Conservation (phyloP, 2,888 invertebrate species). For the Crematogaster levior region DNA sequence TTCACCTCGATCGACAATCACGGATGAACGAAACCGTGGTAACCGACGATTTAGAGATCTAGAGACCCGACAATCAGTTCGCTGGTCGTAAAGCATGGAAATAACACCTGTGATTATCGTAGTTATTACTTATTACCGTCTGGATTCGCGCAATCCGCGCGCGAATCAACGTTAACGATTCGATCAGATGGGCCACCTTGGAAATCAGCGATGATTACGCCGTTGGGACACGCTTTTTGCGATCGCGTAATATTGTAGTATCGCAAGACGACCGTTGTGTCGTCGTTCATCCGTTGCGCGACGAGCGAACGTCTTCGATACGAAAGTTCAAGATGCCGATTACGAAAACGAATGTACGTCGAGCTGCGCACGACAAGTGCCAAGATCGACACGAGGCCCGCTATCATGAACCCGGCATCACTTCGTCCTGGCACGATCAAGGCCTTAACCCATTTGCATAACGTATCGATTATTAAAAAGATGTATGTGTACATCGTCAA, state of each 20-base stretch:
- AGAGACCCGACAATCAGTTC: background rate
- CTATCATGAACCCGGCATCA: slow-evolving; percentile 54
- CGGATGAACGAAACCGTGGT: background rate
- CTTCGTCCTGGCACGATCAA: slow-evolving; percentile 62
- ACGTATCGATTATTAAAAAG: slow-evolving; percentile 1
- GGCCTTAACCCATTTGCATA: slow-evolving; percentile 33
- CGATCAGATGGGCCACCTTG: slow-evolving; percentile 40
- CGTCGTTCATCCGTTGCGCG: slow-evolving; percentile 60
- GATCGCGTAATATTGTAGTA: slow-evolving; percentile 41
- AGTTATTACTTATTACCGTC: slow-evolving; percentile 36
- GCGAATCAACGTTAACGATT: slow-evolving; percentile 41
- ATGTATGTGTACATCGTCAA: background rate
- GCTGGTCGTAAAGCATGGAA: slow-evolving; percentile 7
- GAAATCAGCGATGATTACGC: slow-evolving; percentile 34
- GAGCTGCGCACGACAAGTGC: slow-evolving; percentile 69
- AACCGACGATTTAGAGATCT: slow-evolving; percentile 20
- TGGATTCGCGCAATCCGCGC: slow-evolving; percentile 25
- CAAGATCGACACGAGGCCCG: slow-evolving; percentile 66
- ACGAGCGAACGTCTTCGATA: slow-evolving; percentile 47
- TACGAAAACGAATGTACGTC: slow-evolving; percentile 67
- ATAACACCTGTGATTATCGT: slow-evolving; percentile 42
- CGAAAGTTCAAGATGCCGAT: slow-evolving; percentile 74
- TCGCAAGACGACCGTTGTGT: slow-evolving; percentile 41
- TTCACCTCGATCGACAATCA: slow-evolving; percentile 1
- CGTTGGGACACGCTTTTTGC: slow-evolving; percentile 21